Evolutionary conservation across 2,113 vertebrate species (phyloP).

Genomic region (Patagioenas fasciata): DNA sequence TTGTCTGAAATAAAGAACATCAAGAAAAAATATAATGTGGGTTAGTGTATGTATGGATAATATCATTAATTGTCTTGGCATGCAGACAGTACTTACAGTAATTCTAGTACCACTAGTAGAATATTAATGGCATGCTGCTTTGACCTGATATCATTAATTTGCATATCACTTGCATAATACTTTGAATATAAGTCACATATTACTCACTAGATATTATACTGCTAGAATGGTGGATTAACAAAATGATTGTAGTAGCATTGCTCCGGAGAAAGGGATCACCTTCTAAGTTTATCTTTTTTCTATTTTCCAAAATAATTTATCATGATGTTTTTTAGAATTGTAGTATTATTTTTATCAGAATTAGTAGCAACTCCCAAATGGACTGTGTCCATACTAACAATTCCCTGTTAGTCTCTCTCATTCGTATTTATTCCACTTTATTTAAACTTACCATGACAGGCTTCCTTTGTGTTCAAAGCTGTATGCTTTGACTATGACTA

Average conservation of each 20-base stretch:
- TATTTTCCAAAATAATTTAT: neutral
- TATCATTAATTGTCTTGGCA: conserved; percentile 18
- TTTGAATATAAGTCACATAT: conserved; percentile 1
- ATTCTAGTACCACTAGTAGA: neutral
- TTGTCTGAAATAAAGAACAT: conserved; percentile 29
- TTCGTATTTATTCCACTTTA: neutral
- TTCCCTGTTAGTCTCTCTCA: neutral
- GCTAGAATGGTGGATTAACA: neutral
- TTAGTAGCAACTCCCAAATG: neutral
- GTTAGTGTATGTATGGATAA: neutral
- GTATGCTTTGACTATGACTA: neutral
- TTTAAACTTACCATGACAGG: neutral
- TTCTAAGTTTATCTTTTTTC: neutral
- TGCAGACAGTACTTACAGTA: conserved; percentile 14
- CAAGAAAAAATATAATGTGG: neutral
- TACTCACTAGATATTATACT: conserved; percentile 6
- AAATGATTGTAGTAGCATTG: neutral
- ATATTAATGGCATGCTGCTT: conserved; percentile 23
- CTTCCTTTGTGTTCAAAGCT: neutral
- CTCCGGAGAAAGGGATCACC: neutral
- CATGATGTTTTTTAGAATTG: neutral
- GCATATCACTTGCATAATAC: neutral
- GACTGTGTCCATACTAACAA: neutral
- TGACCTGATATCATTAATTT: conserved; percentile 22
- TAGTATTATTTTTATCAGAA: neutral